phyloP scores from a whole-genome alignment of 2,888 invertebrate genomes.

The Allolobophora icterica region DNA sequence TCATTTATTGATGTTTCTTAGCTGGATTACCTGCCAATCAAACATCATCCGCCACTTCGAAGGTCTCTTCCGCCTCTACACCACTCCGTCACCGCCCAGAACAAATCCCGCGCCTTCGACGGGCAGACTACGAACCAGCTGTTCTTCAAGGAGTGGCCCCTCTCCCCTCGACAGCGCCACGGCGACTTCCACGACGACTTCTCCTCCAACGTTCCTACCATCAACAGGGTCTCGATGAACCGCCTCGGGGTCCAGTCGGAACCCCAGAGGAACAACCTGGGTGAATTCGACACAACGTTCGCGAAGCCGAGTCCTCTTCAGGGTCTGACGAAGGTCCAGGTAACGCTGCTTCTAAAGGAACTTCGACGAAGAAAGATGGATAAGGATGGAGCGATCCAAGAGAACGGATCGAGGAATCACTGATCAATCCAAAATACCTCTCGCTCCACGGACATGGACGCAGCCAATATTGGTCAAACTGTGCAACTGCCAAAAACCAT shows the following conservation, averaged over 20 bases:
- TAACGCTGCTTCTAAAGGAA: not conserved
- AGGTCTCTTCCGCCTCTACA: not conserved
- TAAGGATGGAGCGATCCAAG: not conserved
- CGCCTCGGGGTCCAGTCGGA: not conserved
- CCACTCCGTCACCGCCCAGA: not conserved
- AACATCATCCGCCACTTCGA: not conserved
- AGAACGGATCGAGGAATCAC: not conserved
- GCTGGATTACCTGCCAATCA: not conserved
- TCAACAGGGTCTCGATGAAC: not conserved
- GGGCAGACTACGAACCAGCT: not conserved
- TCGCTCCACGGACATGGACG: too few relatives aligned
- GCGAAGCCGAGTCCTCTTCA: not conserved
- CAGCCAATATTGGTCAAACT: not conserved
- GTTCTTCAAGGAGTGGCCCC: not conserved
- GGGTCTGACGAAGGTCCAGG: not conserved
- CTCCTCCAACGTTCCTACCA: not conserved
- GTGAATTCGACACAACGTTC: not conserved
- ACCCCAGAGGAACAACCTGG: not conserved
- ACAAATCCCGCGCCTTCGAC: not conserved
- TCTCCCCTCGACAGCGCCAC: not conserved
- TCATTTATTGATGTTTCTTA: not conserved
- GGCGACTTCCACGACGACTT: not conserved
- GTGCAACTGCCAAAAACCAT: not conserved
- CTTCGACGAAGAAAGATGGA: not conserved
- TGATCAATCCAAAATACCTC: too few relatives aligned